Base-by-base conservation (phyloP, 2,888 invertebrate genomes). In the Drosophila parthenogenetica region DNA sequence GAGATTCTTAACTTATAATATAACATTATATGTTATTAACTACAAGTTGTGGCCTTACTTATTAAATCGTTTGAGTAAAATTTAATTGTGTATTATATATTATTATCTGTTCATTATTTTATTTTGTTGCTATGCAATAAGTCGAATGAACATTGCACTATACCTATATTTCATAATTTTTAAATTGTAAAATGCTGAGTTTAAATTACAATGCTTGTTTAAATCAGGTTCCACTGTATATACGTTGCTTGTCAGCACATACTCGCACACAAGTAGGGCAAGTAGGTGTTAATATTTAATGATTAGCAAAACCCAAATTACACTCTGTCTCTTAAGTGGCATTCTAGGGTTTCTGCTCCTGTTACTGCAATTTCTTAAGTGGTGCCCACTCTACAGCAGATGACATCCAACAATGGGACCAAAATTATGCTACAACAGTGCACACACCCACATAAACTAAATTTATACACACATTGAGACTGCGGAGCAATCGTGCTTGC, bases 281-380 rank as follows among this genome's bases (percentile, higher is more conserved):
- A 78, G 69, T 68, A 71, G 75, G 72, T 81, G 79, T 71, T 82
- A 79, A 82, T 82, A 73, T 85, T 85, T 80, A 79, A 82, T 76
- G 75, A 73, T 76, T 72, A 32, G 64, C 69, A 65, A 73, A 75
- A 68, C 59, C 66, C 63, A 66, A 74, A 61, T 77, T 50, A 55
- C 48, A 29, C 50, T 11, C 58, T 46, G 48, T 58, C 45, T 43
- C 39, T 39, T 37, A 49, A 48, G 60, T 72, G 59, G n/a, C 48
- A 43, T 25, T 17, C 7, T 39, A 46, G 42, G 55, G 51, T 14
- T 51, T 60, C 32, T 32, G 40, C 46, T 54, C 45, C 61, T 45
- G 65, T 19, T 13, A 29, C 25, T 69, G 77, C 77, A 77, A 80
- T 80, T 67, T 55, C 70, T 71, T 77, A 77, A 79, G 74, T 81